Percentiles rank a stretch among this genome's conserved stretches.
Conservation (phyloP, 2,797 vertebrate genomes). For the Tolypeutes matacus region DNA sequence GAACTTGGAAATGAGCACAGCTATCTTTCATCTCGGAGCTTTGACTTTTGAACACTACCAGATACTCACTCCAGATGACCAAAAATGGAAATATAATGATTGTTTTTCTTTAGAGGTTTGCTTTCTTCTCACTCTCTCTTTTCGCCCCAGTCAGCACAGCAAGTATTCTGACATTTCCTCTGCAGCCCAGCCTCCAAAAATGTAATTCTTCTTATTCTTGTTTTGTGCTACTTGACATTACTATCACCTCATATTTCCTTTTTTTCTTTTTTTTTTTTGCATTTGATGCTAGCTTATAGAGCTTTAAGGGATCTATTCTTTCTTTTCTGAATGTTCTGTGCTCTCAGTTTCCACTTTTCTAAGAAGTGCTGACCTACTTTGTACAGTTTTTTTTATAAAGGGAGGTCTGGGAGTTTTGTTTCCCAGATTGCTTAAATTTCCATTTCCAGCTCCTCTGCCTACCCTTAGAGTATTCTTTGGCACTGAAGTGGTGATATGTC, state of each 20-base stretch:
- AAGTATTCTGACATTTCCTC: neutral
- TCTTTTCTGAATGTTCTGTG: conserved; percentile 67
- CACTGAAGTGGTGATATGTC: neutral
- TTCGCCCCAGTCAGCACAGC: neutral
- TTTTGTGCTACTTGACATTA: conserved; percentile 43
- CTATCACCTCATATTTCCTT: conserved; percentile 53
- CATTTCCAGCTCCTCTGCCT: conserved; percentile 43
- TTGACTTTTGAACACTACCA: neutral
- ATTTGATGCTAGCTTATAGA: conserved; percentile 65
- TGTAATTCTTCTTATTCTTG: conserved; percentile 23
- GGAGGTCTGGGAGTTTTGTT: conserved; percentile 54
- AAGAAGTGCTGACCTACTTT: conserved; percentile 80
- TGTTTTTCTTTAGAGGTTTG: conserved; percentile 34
- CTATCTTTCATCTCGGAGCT: neutral
- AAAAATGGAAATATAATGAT: conserved; percentile 12
- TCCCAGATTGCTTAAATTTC: conserved; percentile 54
- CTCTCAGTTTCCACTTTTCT: conserved; percentile 65
- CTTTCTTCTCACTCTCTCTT: neutral
- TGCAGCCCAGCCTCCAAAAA: neutral
- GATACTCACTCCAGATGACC: neutral
- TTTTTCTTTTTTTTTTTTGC: conserved; percentile 22
- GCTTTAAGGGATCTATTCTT: conserved; percentile 65
- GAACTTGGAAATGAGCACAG: neutral
- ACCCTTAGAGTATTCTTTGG: conserved; percentile 1
- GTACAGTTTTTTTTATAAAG: conserved; percentile 61